Conservation (phyloP, 2,113 vertebrate species). For the Periophthalmodon schlosseri region DNA sequence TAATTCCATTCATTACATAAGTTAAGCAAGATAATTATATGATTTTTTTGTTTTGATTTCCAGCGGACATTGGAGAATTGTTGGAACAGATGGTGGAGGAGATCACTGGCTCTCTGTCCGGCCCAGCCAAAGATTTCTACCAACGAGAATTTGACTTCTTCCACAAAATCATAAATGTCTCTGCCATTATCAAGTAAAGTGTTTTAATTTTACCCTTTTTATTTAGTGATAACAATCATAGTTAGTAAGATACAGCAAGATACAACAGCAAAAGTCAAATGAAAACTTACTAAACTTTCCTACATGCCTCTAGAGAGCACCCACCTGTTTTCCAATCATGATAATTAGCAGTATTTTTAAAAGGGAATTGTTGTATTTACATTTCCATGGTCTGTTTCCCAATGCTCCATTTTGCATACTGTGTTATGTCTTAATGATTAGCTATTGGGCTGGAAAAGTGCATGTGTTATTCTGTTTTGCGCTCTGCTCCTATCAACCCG, state of each 20-base stretch:
- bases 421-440: slow-evolving; percentile 46
- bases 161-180: slow-evolving; percentile 96
- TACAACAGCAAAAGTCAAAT: background rate
- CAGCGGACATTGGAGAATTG: slow-evolving; percentile 95
- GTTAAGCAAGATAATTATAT: background rate
- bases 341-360: background rate
- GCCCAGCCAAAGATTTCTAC: slow-evolving; percentile 95
- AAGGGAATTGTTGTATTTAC: slow-evolving; percentile 32
- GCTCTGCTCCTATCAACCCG: slow-evolving; percentile 12
- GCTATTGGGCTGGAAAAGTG: slow-evolving; percentile 34
- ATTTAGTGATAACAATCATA: background rate
- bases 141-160: slow-evolving; percentile 98
- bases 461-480: background rate
- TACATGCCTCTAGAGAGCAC: slow-evolving; percentile 17
- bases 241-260: background rate
- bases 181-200: slow-evolving; percentile 91
- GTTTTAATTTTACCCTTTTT: background rate
- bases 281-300: background rate
- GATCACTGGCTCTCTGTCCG: slow-evolving; percentile 90
- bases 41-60: background rate
- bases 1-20: background rate
- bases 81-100: slow-evolving; percentile 93
- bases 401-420: slow-evolving; percentile 40
- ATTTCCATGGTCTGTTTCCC: slow-evolving; percentile 17
- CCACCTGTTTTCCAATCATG: background rate